A percentile compares a stretch with the other conserved stretches of the same genome.
These are phyloP conservation scores for Caenorhabditis tropicalis DNA, from an alignment of 1,140 invertebrate species.

Conservation along the genomic window DNA sequence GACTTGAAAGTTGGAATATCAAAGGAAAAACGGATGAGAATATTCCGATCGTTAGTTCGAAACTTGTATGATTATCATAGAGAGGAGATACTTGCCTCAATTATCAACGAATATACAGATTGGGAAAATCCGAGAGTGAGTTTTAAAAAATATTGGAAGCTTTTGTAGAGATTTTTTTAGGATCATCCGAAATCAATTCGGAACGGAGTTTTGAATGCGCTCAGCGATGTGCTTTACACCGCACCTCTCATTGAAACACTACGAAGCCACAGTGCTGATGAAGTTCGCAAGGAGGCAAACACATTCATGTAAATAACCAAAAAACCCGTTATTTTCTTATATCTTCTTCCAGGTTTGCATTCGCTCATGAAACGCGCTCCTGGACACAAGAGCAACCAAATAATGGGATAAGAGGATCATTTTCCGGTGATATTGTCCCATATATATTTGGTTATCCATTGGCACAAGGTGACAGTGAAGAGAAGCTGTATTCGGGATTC, in stretches of 20 bases:
- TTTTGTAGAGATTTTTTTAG: slow-evolving; percentile 38
- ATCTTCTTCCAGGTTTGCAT: slow-evolving; percentile 63
- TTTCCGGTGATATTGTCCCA: slow-evolving; percentile 89
- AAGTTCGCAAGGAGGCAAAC: slow-evolving; percentile 73
- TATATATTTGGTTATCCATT: slow-evolving; percentile 90
- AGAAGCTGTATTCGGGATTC: slow-evolving; percentile 76
- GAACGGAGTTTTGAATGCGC: slow-evolving; percentile 87
- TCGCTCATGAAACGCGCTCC: slow-evolving; percentile 78
- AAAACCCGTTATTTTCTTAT: not conserved
- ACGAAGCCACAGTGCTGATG: slow-evolving; percentile 82
- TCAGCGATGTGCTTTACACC: slow-evolving; percentile 86
- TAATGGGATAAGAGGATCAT: slow-evolving; percentile 80
- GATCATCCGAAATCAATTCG: slow-evolving; percentile 86
- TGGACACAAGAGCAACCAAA: slow-evolving; percentile 89
- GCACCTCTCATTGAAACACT: slow-evolving; percentile 89
- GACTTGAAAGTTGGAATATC: slow-evolving; percentile 88
- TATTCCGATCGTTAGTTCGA: slow-evolving; percentile 78
- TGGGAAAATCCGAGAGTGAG: slow-evolving; percentile 82
- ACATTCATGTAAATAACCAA: slow-evolving; percentile 84
- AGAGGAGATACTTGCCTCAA: slow-evolving; percentile 94
- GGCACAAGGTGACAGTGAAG: slow-evolving; percentile 73
- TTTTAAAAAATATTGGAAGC: not conserved
- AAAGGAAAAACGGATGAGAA: slow-evolving; percentile 81
- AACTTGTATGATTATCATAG: slow-evolving; percentile 83
- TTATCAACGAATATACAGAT: slow-evolving; percentile 95